Base-by-base conservation (phyloP, 1,140 invertebrate genomes). In the Cydia fagiglandana region DNA sequence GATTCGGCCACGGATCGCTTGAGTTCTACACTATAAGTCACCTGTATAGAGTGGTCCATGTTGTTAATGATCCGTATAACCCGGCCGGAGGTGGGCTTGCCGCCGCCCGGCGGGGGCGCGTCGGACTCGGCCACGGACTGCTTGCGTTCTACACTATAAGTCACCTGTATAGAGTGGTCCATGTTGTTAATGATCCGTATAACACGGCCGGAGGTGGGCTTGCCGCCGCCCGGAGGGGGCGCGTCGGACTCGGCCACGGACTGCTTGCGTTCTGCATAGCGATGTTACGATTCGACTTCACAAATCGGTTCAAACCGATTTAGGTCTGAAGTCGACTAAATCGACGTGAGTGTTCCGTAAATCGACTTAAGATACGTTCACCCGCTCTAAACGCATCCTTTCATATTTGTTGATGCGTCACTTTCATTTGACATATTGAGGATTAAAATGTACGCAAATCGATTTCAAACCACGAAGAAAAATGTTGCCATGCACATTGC, bases 61-160 rank as follows among this genome's bases (percentile, higher is more conserved):
- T 97, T 97, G 91, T 98, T 98, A 86, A 98, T 97, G 86, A 98
- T 97, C 75, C 97, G 94, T 84, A 98, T 97, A 76, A 98, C 96
- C 77, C 97, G 94, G 61, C 97, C 97, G 24, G 97, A 96, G 78
- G 95, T 95, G 34, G 96, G 95, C 83, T 97, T 97, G 84, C 95
- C 95, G 73, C 95, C 56, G 9, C 20, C 88, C 64, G 94, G 93
- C 78, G 94, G 94, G 77, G 94, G 94, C 78, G 94, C 93, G 85
- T 95, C 95, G 75, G 94, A 94, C 83, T 95, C 94, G 81, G 95
- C 95, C 81, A 95, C 95, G 77, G 95, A 95, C 76, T 95, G 95
- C 91, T 95, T 95, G 81, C 95, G 94, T 41, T 41, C 9, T 41
- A 10, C 38, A 41, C 38, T 0, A 47, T 2, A 61, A 61, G n/a